These are phyloP conservation scores for Bothrops jararaca DNA, from an alignment of 2,113 vertebrate species.

Conservation along the genomic window DNA sequence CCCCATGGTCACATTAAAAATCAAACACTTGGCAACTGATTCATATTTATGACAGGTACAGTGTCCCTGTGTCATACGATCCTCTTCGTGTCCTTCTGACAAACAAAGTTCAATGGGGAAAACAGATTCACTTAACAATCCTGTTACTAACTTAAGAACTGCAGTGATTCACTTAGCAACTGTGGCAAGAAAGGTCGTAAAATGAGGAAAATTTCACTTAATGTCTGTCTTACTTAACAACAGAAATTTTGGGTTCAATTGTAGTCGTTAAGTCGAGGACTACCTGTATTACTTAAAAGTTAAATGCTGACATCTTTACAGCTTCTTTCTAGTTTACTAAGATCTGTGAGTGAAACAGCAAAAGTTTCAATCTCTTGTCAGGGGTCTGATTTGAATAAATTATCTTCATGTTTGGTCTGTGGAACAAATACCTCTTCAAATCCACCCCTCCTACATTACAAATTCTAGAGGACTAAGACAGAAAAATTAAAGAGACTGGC, in stretches of 20 bases:
- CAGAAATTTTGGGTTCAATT: background rate
- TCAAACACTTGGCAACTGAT: no score
- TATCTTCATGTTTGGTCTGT: no score
- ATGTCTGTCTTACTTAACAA: background rate
- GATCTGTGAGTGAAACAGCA: background rate
- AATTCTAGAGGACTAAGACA: background rate
- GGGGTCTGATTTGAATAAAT: background rate
- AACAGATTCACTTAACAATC: background rate
- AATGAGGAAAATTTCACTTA: background rate
- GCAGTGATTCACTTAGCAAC: background rate
- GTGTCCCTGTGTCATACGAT: background rate
- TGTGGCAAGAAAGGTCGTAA: background rate
- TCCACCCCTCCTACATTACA: background rate
- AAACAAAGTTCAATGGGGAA: background rate
- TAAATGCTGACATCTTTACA: background rate
- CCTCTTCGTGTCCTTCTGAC: background rate
- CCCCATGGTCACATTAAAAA: background rate
- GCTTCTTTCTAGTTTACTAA: background rate
- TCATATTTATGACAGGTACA: no score
- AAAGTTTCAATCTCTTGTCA: background rate
- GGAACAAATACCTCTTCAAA: background rate
- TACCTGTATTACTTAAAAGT: slow-evolving; percentile 3
- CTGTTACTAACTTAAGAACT: background rate
- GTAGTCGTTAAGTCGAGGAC: background rate
- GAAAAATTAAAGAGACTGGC: background rate